phyloP scores from a whole-genome alignment of 2,797 vertebrate genomes.

The Bucorvus abyssinicus region DNA sequence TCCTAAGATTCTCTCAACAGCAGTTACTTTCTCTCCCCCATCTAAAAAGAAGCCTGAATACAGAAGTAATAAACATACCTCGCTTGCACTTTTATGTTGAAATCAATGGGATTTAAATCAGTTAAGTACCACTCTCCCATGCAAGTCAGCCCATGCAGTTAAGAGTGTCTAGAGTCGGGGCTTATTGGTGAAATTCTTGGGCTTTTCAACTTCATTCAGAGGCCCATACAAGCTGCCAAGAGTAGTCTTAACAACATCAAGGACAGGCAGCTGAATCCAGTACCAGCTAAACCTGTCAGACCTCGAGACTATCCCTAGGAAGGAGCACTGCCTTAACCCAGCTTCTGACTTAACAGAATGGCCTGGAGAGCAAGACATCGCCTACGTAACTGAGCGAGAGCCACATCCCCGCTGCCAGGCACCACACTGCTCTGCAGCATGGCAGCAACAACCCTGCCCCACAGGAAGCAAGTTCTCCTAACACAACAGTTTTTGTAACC shows the following conservation, averaged over 20 bases:
- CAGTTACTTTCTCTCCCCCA: not conserved
- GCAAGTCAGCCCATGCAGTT: not conserved
- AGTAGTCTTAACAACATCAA: not conserved
- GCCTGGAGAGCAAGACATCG: not conserved
- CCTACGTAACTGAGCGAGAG: not conserved
- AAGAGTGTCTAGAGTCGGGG: not conserved
- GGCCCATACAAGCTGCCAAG: not conserved
- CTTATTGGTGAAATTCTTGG: not conserved
- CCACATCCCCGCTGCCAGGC: not conserved
- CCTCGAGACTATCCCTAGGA: not conserved
- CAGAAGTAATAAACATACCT: not conserved
- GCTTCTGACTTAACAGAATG: not conserved
- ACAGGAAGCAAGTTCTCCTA: not conserved
- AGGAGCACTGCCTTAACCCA: not conserved
- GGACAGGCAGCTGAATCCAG: not conserved
- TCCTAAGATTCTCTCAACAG: not conserved
- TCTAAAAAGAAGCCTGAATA: not conserved
- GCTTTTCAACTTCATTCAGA: not conserved
- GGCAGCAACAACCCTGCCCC: not conserved
- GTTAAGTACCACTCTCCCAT: not conserved
- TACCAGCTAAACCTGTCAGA: slow-evolving; percentile 13
- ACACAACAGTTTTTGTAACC: not conserved
- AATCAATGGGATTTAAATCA: not conserved
- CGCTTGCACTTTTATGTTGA: not conserved
- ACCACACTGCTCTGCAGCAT: not conserved